Conservation (phyloP, 92 coral and sea anemone genomes). For the Plumapathes pennacea region DNA sequence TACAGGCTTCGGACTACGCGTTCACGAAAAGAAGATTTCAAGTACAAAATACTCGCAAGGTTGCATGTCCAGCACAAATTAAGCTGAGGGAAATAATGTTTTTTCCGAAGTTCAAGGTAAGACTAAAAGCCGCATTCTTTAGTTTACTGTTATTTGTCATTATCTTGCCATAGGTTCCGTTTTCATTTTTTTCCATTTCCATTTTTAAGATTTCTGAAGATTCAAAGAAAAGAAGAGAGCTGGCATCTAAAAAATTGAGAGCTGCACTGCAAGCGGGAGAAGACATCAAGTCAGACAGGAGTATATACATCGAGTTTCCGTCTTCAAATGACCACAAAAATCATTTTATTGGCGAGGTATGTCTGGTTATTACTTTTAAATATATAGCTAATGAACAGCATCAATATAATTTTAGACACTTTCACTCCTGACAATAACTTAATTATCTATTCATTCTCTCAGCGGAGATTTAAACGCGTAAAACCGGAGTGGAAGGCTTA, state of each 20-base stretch:
- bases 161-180: no score
- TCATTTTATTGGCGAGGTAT: slow-evolving; percentile 8
- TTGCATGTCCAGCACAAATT: slow-evolving; percentile 20
- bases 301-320: slow-evolving; percentile 7
- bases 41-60: slow-evolving; percentile 21
- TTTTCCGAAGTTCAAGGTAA: slow-evolving; percentile 28
- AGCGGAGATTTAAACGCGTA: no score
- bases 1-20: slow-evolving; percentile 11
- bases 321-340: background rate
- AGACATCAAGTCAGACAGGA: background rate
- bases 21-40: slow-evolving; percentile 23
- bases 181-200: background rate
- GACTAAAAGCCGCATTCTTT: background rate
- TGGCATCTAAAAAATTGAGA: slow-evolving; percentile 16
- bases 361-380: no score
- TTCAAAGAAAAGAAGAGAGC: slow-evolving; percentile 10
- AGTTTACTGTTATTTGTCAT: background rate
- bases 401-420: no score
- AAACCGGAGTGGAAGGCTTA: background rate
- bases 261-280: slow-evolving; percentile 9
- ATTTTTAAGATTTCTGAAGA: slow-evolving; percentile 17
- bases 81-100: slow-evolving; percentile 25
- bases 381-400: no score
- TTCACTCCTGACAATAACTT: no score
- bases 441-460: no score